Evolutionary conservation across 2,113 vertebrate genomes (phyloP).

Genomic region (Anser brachyrhynchus): DNA sequence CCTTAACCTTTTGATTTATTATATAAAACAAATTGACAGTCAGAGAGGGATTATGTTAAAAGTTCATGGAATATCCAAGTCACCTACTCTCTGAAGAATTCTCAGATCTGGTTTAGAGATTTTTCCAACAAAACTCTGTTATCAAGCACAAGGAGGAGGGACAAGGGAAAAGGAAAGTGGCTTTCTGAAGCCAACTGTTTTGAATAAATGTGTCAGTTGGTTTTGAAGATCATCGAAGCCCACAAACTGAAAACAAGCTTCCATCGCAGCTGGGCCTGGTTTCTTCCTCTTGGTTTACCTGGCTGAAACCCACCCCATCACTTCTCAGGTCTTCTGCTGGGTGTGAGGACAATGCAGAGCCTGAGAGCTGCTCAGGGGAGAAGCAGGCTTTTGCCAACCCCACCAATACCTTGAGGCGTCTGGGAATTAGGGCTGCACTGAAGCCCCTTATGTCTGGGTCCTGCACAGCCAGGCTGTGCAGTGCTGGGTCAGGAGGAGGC

Average conservation of each 20-base stretch:
- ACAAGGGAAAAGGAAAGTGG: neutral
- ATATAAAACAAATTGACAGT: neutral
- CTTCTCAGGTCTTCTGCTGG: neutral
- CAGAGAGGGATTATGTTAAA: neutral
- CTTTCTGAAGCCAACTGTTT: neutral
- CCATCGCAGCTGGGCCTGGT: neutral
- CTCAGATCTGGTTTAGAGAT: neutral
- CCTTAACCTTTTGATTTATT: slow-evolving; percentile 2
- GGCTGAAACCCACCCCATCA: neutral
- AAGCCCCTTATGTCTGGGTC: neutral
- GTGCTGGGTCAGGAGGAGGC: neutral
- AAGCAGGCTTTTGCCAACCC: neutral
- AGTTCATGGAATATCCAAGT: neutral
- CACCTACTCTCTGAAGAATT: neutral
- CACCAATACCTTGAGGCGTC: neutral
- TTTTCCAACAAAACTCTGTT: neutral
- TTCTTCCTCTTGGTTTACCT: neutral
- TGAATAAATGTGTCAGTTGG: neutral
- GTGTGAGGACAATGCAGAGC: neutral
- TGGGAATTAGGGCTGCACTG: neutral
- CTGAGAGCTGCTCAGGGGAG: fast-evolving
- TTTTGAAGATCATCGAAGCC: neutral
- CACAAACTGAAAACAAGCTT: neutral
- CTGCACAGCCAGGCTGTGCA: neutral
- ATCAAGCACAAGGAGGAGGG: neutral